Percentiles rank a stretch among this genome's conserved stretches.
Conservation (phyloP, 2,113 vertebrate species). For the Caranx melampygus region DNA sequence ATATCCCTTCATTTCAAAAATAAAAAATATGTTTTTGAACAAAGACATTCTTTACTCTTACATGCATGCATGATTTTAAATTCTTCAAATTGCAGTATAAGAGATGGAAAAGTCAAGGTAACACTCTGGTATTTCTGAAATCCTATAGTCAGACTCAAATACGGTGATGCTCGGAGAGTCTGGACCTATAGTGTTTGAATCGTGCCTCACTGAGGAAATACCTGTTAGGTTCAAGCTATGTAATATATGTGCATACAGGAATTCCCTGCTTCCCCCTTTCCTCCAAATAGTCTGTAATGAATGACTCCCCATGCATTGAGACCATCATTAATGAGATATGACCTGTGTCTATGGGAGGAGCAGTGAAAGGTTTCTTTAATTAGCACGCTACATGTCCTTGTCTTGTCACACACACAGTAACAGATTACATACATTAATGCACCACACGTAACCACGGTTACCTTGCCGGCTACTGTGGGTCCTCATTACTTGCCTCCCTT, state of each 20-base stretch:
- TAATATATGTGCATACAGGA: conserved; percentile 24
- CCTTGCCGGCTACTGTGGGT: conserved; percentile 42
- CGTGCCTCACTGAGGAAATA: conserved; percentile 2
- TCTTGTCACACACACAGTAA: conserved; percentile 76
- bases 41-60: not conserved
- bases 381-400: conserved; percentile 78
- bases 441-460: conserved; percentile 69
- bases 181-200: not conserved
- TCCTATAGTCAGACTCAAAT: not conserved
- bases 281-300: conserved; percentile 62
- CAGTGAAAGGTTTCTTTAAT: conserved; percentile 81
- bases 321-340: conserved; percentile 78
- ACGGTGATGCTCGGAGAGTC: not conserved
- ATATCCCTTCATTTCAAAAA: conserved; percentile 78
- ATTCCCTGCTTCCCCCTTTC: conserved; percentile 11
- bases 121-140: not conserved
- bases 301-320: conserved; percentile 63
- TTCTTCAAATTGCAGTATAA: not conserved
- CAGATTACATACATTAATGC: conserved; percentile 82
- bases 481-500: conserved; percentile 69
- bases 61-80: not conserved
- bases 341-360: conserved; percentile 75
- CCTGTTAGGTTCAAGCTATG: not conserved
- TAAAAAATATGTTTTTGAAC: conserved; percentile 78
- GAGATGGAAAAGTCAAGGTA: not conserved